Evolutionary conservation across 2,888 invertebrate genomes (phyloP).

Genomic region (Parnassius apollo): DNA sequence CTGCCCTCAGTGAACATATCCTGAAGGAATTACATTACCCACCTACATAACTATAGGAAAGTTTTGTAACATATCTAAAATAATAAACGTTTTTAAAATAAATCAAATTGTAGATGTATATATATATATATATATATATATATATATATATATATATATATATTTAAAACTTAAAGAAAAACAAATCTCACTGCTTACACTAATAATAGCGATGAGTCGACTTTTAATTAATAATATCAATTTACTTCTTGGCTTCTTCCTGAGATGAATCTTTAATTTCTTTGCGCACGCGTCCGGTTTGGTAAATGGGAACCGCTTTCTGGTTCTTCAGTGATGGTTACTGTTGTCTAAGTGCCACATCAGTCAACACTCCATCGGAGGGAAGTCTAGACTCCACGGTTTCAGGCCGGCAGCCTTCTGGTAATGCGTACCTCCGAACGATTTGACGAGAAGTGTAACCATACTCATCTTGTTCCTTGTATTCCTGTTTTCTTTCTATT

Average conservation of each 20-base stretch:
- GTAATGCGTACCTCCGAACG: slow-evolving; percentile 85
- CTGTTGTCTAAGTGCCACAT: slow-evolving; percentile 79
- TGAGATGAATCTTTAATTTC: slow-evolving; percentile 44
- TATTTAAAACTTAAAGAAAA: slow-evolving; percentile 6
- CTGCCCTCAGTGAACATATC: too few relatives aligned
- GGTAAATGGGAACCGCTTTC: slow-evolving; percentile 48
- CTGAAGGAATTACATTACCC: too few relatives aligned
- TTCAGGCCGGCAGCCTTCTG: slow-evolving; percentile 84
- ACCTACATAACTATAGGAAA: too few relatives aligned
- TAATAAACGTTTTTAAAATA: too few relatives aligned
- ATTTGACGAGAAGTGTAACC: slow-evolving; percentile 87
- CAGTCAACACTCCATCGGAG: slow-evolving; percentile 86
- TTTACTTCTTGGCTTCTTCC: slow-evolving; percentile 54
- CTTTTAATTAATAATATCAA: not conserved
- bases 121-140: not conserved
- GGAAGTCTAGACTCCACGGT: slow-evolving; percentile 86
- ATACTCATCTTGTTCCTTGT: slow-evolving; percentile 84
- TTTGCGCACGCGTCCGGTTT: slow-evolving; percentile 57
- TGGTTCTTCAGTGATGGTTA: slow-evolving; percentile 46
- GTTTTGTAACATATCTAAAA: too few relatives aligned
- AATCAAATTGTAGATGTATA: too few relatives aligned
- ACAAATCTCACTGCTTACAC: slow-evolving; percentile 7
- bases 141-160: not conserved
- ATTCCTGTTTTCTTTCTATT: slow-evolving; percentile 88
- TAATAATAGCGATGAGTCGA: not conserved